Evolutionary conservation across 1,140 invertebrate species (phyloP).

Genomic region (Penaeus indicus): DNA sequence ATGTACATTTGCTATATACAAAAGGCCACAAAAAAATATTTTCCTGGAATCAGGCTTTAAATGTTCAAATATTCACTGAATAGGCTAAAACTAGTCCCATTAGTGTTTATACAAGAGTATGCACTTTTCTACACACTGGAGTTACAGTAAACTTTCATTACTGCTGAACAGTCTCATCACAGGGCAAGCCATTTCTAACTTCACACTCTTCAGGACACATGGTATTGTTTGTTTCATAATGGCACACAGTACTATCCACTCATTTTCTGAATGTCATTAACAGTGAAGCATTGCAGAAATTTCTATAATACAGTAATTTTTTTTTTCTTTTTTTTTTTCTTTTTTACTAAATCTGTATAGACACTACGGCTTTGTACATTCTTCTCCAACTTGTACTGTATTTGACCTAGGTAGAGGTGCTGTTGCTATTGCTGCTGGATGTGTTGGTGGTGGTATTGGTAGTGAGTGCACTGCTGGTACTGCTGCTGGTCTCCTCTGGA

Average conservation of each 20-base stretch:
- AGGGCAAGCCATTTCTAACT: neutral
- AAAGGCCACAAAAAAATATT: conserved; percentile 10
- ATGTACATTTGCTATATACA: conserved; percentile 32
- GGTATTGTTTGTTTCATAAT: conserved; percentile 10
- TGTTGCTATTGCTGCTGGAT: neutral
- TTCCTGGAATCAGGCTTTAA: conserved; percentile 8
- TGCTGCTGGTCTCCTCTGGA: conserved; percentile 8
- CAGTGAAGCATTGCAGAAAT: neutral
- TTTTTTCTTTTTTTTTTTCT: neutral
- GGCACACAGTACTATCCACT: conserved; percentile 5
- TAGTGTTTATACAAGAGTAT: neutral
- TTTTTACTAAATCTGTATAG: no score
- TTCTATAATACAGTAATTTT: neutral
- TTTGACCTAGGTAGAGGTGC: conserved; percentile 10
- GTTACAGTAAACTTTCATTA: neutral
- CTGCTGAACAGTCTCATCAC: conserved; percentile 1
- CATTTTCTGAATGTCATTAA: neutral
- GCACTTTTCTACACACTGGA: neutral
- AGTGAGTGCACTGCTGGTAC: neutral
- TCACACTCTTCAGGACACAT: neutral
- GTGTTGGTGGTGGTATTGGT: neutral
- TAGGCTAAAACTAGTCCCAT: conserved; percentile 18
- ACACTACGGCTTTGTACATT: no score
- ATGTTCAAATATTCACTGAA: conserved; percentile 5
- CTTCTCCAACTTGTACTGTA: conserved; percentile 11